These are phyloP conservation scores for Delia radicum DNA, from an alignment of 1,140 invertebrate species.

Conservation along the genomic window DNA sequence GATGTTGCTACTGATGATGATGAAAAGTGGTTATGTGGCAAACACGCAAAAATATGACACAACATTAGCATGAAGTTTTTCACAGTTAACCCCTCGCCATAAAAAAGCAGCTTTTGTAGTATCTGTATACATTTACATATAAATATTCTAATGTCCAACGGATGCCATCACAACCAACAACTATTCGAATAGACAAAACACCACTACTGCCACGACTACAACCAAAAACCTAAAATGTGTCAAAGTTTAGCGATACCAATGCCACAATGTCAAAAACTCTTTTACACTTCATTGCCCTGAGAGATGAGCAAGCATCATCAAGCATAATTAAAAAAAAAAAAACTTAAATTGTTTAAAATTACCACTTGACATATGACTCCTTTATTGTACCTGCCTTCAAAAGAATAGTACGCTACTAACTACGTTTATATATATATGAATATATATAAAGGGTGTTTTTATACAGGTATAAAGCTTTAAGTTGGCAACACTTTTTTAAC, in stretches of 20 bases:
- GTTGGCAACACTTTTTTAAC: too few species aligned
- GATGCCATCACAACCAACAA: not conserved
- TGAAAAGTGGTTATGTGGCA: not conserved
- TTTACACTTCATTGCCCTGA: conserved; percentile 3
- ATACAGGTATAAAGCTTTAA: too few species aligned
- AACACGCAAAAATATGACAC: not conserved
- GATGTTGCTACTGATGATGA: not conserved
- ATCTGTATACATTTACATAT: not conserved
- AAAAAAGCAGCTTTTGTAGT: not conserved
- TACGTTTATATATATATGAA: too few species aligned
- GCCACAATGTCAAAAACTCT: not conserved
- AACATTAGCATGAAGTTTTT: not conserved
- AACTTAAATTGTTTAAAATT: not conserved
- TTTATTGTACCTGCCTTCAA: not conserved
- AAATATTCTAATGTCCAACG: not conserved
- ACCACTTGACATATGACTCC: not conserved
- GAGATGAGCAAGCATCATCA: not conserved
- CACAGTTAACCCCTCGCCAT: not conserved
- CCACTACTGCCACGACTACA: not conserved
- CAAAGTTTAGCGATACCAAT: not conserved
- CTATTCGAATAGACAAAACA: not conserved
- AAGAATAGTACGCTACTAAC: too few species aligned
- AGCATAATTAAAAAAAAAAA: too few species aligned
- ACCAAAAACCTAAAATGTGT: not conserved
- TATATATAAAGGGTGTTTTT: too few species aligned